Evolutionary conservation across 2,888 invertebrate genomes (phyloP).

Genomic region (Polylopha cassiicola): DNA sequence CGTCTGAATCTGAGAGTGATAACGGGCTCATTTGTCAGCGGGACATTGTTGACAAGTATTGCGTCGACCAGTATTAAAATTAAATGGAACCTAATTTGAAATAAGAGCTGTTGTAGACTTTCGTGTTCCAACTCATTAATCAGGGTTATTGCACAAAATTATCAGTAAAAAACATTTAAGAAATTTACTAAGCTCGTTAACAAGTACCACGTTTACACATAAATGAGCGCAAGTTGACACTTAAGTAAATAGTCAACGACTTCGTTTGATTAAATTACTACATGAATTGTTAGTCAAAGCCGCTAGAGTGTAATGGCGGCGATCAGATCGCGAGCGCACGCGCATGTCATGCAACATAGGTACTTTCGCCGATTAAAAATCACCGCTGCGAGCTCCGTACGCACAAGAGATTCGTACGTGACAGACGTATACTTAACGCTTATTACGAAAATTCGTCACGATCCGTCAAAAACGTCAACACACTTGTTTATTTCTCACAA

Average conservation of each 20-base stretch:
- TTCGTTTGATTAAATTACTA: too few species aligned
- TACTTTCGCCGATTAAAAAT: slow-evolving; percentile 71
- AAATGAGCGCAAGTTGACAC: too few species aligned
- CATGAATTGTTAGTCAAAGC: too few species aligned
- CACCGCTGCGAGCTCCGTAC: too few species aligned
- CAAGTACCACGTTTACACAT: too few species aligned
- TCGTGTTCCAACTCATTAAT: too few species aligned
- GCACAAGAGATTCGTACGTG: slow-evolving; percentile 50
- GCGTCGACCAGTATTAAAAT: slow-evolving; percentile 32
- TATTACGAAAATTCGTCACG: slow-evolving; percentile 44
- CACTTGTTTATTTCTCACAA: slow-evolving; percentile 1
- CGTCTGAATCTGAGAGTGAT: slow-evolving; percentile 23
- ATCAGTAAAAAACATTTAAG: too few species aligned
- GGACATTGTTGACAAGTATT: slow-evolving; percentile 36
- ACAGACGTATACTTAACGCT: slow-evolving; percentile 35
- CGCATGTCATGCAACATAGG: slow-evolving; percentile 52
- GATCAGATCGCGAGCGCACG: slow-evolving; percentile 51
- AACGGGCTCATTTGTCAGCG: slow-evolving; percentile 31
- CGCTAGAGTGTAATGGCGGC: slow-evolving; percentile 26
- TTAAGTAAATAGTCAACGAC: too few species aligned
- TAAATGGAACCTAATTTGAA: too few species aligned
- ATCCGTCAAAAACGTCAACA: slow-evolving; percentile 27
- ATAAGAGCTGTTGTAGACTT: too few species aligned
- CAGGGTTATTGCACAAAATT: too few species aligned
- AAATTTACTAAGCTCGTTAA: too few species aligned